Evolutionary conservation across 1,140 invertebrate genomes (phyloP), one percentile per base, ranked within the genome.

Genomic region (Chionoecetes opilio): DNA sequence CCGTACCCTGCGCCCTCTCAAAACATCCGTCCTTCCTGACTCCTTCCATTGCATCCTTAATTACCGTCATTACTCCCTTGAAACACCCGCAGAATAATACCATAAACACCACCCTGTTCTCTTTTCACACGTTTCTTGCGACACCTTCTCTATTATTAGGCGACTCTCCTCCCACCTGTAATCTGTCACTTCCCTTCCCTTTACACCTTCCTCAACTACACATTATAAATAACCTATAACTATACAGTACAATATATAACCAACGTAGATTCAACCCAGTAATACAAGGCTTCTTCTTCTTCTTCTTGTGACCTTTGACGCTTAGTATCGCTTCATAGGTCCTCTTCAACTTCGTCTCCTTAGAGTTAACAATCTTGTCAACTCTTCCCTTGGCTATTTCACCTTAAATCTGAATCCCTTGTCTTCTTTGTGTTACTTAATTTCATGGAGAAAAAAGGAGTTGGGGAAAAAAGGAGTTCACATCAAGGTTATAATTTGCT

Each of bases 1-100:
- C 21, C n/a, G 8, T 75, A 21, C n/a, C 63, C n/a, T 26, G 21
- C 6, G 63, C 11, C 21, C 6, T 26, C 63, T 26, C 63, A 26
- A 75, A 3, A 75, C 63, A 75, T 75, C 63, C 63, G 63, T 75
- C 63, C 63, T 75, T 75, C 63, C 63, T 75, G n/a, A 75, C n/a
- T 75, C 63, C 21, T 75, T 26, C 26, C n/a, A 75, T 75, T 75
- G 63, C 63, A 75, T 17, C 63, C 21, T 26, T 75, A 75, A 75
- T 75, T 75, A 75, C 63, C 6, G 63, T 75, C 63, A 75, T 75
- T 75, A 75, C 63, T 75, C 21, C n/a, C 21, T 26, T 75, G 63
- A 75, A 75, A 26, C 21, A 75, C 21, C 63, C 63, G 63, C 63
- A n/a, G 63, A 75, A 75, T 75, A n/a, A 26, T 75, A 75, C 63